Evolutionary conservation across 1,140 invertebrate genomes (phyloP).

Genomic region (Grapholita molesta): DNA sequence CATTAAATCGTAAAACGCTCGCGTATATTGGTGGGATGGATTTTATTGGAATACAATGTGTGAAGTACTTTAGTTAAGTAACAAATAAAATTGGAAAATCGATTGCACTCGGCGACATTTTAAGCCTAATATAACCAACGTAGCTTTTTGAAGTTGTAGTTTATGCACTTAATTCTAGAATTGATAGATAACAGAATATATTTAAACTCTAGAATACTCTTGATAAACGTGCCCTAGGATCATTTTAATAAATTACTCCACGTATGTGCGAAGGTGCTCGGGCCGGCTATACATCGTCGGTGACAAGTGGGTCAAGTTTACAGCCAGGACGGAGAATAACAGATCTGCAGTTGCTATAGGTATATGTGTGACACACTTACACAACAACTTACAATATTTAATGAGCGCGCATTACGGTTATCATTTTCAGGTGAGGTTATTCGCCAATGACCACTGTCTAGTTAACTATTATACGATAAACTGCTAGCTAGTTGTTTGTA

Average conservation of each 20-base stretch:
- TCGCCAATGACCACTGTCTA: not conserved
- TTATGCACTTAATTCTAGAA: too few relatives aligned
- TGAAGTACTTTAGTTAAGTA: too few relatives aligned
- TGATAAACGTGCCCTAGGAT: not conserved
- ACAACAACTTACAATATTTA: not conserved
- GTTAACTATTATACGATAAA: too few relatives aligned
- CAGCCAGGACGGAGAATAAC: slow-evolving; percentile 71
- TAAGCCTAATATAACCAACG: too few relatives aligned
- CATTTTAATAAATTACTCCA: slow-evolving; percentile 8
- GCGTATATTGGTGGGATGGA: too few relatives aligned
- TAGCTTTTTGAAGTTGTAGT: too few relatives aligned
- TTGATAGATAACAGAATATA: not conserved
- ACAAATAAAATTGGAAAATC: too few relatives aligned
- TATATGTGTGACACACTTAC: slow-evolving; percentile 34
- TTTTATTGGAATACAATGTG: too few relatives aligned
- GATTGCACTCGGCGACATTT: too few relatives aligned
- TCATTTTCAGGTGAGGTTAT: not conserved
- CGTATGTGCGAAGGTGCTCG: not conserved
- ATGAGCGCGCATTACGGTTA: not conserved
- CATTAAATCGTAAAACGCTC: too few relatives aligned
- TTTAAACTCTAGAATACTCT: not conserved
- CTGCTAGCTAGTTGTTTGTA: too few relatives aligned
- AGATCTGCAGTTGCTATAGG: slow-evolving; percentile 57
- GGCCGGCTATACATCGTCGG: not conserved
- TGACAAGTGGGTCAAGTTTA: slow-evolving; percentile 68